A percentile compares a stretch with the other conserved stretches of the same genome.
phyloP scores from a whole-genome alignment of 2,797 vertebrate species.

The Myotis findleyi region DNA sequence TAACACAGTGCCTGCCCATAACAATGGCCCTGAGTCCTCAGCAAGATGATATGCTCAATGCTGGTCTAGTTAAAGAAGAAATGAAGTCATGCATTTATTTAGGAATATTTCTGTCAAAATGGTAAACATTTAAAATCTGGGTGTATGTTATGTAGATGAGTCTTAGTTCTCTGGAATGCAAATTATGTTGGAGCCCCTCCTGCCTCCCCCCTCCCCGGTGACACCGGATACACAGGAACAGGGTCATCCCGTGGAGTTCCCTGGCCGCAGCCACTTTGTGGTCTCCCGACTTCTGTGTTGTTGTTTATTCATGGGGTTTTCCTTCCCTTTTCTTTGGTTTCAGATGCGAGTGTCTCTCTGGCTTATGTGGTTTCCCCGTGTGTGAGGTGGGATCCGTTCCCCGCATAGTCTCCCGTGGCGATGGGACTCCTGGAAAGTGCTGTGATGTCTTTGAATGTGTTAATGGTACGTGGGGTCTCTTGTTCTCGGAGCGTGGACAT shows the following conservation, averaged over 20 bases:
- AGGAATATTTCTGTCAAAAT: slow-evolving; percentile 39
- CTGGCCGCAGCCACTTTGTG: slow-evolving; percentile 25
- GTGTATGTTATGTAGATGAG: neutral
- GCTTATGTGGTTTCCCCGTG: slow-evolving; percentile 91
- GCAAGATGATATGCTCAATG: neutral
- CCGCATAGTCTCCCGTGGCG: slow-evolving; percentile 91
- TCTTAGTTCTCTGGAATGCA: neutral
- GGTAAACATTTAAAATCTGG: neutral
- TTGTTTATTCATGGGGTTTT: slow-evolving; percentile 84
- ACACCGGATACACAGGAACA: neutral
- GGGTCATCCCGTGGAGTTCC: neutral
- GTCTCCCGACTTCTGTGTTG: slow-evolving; percentile 74
- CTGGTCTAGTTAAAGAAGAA: slow-evolving; percentile 23
- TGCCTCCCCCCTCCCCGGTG: neutral
- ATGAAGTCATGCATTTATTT: slow-evolving; percentile 25
- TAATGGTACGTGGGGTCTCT: slow-evolving; percentile 90
- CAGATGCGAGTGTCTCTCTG: slow-evolving; percentile 95
- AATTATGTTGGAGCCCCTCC: neutral
- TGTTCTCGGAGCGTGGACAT: slow-evolving; percentile 68
- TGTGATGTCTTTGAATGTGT: slow-evolving; percentile 95
- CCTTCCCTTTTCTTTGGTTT: slow-evolving; percentile 87
- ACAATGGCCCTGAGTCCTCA: neutral
- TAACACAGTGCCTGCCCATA: neutral
- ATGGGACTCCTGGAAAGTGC: slow-evolving; percentile 93
- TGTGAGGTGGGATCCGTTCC: slow-evolving; percentile 91